These are phyloP conservation scores for Microplitis deprimator DNA, from an alignment of 2,888 invertebrate genomes.

Conservation along the genomic window DNA sequence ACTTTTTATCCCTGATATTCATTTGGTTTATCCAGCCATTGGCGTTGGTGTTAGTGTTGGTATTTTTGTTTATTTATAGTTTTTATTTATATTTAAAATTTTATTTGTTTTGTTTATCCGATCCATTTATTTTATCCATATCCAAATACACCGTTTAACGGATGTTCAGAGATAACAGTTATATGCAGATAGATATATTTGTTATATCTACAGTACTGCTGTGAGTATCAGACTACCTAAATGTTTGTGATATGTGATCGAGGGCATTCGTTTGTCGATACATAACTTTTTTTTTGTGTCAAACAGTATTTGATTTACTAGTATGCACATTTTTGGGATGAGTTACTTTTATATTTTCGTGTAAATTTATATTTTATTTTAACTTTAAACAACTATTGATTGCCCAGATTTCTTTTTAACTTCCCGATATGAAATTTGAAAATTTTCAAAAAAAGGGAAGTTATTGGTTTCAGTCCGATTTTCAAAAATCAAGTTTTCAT, in stretches of 20 bases:
- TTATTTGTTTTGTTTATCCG: slow-evolving; percentile 40
- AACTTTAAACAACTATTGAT: no score
- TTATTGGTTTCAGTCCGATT: no score
- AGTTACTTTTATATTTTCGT: slow-evolving; percentile 23
- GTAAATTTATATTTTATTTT: neutral
- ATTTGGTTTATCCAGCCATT: slow-evolving; percentile 19
- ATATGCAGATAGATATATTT: slow-evolving; percentile 48
- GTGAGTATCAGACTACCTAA: slow-evolving; percentile 47
- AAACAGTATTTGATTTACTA: slow-evolving; percentile 26
- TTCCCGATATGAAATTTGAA: no score
- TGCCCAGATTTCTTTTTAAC: no score
- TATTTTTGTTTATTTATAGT: slow-evolving; percentile 24
- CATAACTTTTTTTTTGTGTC: slow-evolving; percentile 33
- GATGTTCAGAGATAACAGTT: slow-evolving; percentile 54
- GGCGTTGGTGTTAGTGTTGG: neutral
- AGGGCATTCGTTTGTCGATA: slow-evolving; percentile 46
- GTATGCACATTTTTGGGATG: slow-evolving; percentile 17
- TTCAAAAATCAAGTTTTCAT: no score
- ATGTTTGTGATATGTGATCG: slow-evolving; percentile 49
- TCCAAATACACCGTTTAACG: slow-evolving; percentile 53
- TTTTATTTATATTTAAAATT: slow-evolving; percentile 37
- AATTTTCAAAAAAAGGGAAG: no score
- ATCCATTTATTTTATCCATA: slow-evolving; percentile 48
- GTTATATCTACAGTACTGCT: slow-evolving; percentile 50
- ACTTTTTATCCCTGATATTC: slow-evolving; percentile 11